Evolutionary conservation across 2,797 vertebrate genomes (phyloP).

Genomic region (Takifugu ocellatus): DNA sequence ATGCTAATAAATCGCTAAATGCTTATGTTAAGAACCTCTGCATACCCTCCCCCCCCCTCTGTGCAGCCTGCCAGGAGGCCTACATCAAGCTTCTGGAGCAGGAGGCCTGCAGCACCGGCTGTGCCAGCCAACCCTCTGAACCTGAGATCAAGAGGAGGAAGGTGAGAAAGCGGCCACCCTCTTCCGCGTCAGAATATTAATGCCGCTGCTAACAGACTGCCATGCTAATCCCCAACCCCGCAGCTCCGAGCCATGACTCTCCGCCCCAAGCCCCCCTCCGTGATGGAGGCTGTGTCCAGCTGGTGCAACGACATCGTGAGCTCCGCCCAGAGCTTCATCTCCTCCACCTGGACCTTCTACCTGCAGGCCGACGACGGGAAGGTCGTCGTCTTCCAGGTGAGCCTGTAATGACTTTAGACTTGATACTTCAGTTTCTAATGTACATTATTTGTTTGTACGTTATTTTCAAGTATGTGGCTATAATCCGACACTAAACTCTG

Average conservation of each 20-base stretch:
- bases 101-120: constrained; percentile 86
- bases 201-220: neutral
- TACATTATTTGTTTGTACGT: too few relatives aligned
- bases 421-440: too few relatives aligned
- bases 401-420: constrained; percentile 12
- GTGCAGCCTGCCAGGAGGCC: constrained; percentile 88
- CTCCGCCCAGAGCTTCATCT: constrained; percentile 95
- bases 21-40: neutral
- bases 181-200: neutral
- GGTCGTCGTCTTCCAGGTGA: constrained; percentile 94
- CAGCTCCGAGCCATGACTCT: constrained; percentile 79
- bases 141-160: constrained; percentile 82
- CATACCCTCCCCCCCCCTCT: neutral
- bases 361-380: constrained; percentile 93
- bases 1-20: too few relatives aligned
- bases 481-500: too few relatives aligned
- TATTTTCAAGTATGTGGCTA: too few relatives aligned
- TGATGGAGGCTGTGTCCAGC: constrained; percentile 86
- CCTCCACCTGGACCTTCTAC: constrained; percentile 98
- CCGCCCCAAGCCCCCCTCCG: constrained; percentile 74
- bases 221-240: neutral
- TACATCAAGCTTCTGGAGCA: constrained; percentile 85
- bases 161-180: constrained; percentile 64
- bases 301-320: constrained; percentile 93
- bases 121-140: constrained; percentile 84